Base-by-base conservation (phyloP, 1,140 invertebrate genomes). In the Proctacanthus coquilletti region DNA sequence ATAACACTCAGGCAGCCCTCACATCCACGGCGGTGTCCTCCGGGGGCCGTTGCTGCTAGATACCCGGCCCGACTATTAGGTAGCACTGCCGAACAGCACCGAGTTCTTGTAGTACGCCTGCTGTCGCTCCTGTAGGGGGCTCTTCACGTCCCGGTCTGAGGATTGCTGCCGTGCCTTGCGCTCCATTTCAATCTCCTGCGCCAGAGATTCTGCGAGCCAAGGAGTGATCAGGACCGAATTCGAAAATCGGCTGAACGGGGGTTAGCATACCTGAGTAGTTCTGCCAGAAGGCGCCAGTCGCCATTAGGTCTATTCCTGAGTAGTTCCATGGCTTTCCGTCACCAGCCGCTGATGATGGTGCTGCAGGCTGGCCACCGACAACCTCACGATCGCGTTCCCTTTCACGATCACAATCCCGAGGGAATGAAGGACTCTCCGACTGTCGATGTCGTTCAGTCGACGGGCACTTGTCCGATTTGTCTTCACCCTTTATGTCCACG, bases 131-230 rank as follows among this genome's bases (percentile, higher is more conserved):
- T 83, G 81, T 43, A 85, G 67, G 19, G 80, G 80, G 52, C 80
- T 80, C 62, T 87, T 86, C 23, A 84, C 80, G 53, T 86, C 82
- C 45, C 79, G 71, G 53, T 85, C 82, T 29, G 75, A 71, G 46
- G 68, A 66, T 43, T 83, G 80, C 50, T 82, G 80, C 40, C 81
- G 72, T 23, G 75, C 72, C 61, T 86, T 85, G 61, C 82, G 71
- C 53, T 87, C 83, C 69, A 84, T 70, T 62, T 85, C 81, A 46
- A 85, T 69, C 60, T 86, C 83, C 57, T 85, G 80, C 33, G 79
- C 80, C 49, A 87, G 64, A 30, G 80, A 80, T 67, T 86, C 82
- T 85, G 68, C n/a, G n/a, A n/a, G n/a, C n/a, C n/a, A n/a, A n/a
- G n/a, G n/a, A n/a, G n/a, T n/a, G n/a, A n/a, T n/a, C n/a, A n/a